Conservation (phyloP, 2,113 vertebrate species). For the Gobius niger region DNA sequence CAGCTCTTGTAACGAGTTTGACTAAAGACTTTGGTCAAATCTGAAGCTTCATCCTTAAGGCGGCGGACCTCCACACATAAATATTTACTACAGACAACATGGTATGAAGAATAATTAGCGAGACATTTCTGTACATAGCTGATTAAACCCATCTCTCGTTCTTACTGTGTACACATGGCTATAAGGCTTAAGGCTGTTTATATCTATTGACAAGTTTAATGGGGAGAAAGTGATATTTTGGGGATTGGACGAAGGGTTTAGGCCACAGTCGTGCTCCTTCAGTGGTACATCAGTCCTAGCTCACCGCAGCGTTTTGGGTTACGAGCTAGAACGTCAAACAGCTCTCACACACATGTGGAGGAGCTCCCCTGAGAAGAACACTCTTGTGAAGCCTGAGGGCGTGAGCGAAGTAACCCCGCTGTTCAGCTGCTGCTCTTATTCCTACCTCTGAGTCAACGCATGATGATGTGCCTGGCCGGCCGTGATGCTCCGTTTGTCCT, state of each 20-base stretch:
- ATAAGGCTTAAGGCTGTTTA: background rate
- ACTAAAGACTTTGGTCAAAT: constrained; percentile 31
- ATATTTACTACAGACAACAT: constrained; percentile 19
- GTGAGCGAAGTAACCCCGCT: constrained; percentile 81
- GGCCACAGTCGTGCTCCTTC: constrained; percentile 44
- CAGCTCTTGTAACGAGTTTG: constrained; percentile 7
- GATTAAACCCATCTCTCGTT: background rate
- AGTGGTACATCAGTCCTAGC: constrained; percentile 79
- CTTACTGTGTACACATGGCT: background rate
- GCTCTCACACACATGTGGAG: constrained; percentile 55
- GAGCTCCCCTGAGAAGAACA: constrained; percentile 69
- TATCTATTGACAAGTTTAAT: background rate
- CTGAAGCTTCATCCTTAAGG: constrained; percentile 3
- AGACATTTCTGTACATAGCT: background rate
- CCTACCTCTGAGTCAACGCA: constrained; percentile 3
- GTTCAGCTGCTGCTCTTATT: constrained; percentile 75
- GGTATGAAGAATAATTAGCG: constrained; percentile 40
- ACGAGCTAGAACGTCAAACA: constrained; percentile 83
- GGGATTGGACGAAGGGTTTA: constrained; percentile 59
- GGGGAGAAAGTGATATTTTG: constrained; percentile 11
- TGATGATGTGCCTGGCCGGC: background rate
- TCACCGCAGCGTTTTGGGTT: constrained; percentile 80
- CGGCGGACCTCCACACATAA: constrained; percentile 12
- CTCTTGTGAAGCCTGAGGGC: constrained; percentile 31
- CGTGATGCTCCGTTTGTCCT: constrained; percentile 25